Conservation (phyloP, 2,797 vertebrate species). For the Sylvilagus floridanus region DNA sequence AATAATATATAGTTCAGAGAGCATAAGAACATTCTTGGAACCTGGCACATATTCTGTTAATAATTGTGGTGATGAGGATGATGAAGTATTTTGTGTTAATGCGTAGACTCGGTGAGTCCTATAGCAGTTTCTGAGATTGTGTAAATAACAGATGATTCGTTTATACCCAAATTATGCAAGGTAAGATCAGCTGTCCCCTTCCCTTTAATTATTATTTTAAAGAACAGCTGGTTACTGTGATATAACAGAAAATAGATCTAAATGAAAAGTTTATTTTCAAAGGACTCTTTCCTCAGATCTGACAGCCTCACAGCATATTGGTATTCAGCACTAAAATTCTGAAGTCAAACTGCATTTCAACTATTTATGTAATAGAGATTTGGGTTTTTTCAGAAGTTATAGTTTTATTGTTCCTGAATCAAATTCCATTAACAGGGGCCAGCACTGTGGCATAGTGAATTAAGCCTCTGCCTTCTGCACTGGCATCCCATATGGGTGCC, state of each 20-base stretch:
- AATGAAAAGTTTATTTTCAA: slow-evolving; percentile 44
- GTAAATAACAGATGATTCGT: neutral
- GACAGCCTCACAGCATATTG: neutral
- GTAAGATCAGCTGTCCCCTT: neutral
- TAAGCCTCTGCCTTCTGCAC: no score
- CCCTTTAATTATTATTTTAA: slow-evolving; percentile 49
- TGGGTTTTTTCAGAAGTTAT: neutral
- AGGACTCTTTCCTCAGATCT: neutral
- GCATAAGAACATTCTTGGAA: neutral
- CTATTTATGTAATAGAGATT: slow-evolving; percentile 49
- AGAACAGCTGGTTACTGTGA: neutral
- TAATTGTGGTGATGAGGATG: neutral
- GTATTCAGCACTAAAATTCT: neutral
- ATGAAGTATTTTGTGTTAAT: slow-evolving; percentile 26
- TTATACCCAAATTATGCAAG: neutral
- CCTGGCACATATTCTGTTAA: neutral
- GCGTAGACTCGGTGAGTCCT: neutral
- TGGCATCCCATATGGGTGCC: no score
- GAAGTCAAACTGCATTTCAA: neutral
- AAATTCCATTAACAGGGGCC: neutral
- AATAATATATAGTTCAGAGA: neutral
- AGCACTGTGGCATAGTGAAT: no score
- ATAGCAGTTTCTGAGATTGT: neutral
- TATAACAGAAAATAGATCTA: neutral
- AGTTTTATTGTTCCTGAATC: slow-evolving; percentile 44